Conservation (phyloP, 2,113 vertebrate species). For the Rhinolophus ferrumequinum region DNA sequence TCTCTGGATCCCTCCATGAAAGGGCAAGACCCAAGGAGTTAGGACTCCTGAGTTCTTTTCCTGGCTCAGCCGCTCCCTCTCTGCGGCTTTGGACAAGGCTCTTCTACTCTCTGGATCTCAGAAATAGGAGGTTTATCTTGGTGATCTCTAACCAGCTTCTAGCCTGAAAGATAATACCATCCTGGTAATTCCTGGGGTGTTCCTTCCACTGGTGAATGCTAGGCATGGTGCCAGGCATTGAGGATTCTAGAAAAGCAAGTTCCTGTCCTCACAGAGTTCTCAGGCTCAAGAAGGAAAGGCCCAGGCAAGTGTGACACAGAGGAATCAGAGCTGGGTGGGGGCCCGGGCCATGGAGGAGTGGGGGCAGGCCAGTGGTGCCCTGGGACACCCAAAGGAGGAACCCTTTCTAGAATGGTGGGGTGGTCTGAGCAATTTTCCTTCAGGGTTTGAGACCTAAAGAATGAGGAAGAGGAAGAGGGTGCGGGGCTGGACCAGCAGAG, state of each 20-base stretch:
- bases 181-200: not conserved
- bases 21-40: not conserved
- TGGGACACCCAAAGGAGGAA: not conserved
- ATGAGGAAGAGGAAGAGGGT: not conserved
- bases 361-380: not conserved
- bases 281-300: not conserved
- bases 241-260: not conserved
- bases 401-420: not conserved
- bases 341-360: not conserved
- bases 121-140: not conserved
- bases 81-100: not conserved
- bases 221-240: not conserved
- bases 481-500: not conserved
- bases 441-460: not conserved
- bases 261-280: not conserved
- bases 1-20: not conserved
- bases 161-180: not conserved
- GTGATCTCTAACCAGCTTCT: not conserved
- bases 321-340: not conserved
- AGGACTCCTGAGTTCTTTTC: not conserved
- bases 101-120: not conserved
- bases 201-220: not conserved
- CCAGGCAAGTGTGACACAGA: not conserved
- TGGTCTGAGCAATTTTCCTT: not conserved
- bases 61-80: not conserved